A percentile compares a stretch with the other conserved stretches of the same genome.
Evolutionary conservation across 2,888 invertebrate species (phyloP).

Genomic region (Brachypterus glaber): DNA sequence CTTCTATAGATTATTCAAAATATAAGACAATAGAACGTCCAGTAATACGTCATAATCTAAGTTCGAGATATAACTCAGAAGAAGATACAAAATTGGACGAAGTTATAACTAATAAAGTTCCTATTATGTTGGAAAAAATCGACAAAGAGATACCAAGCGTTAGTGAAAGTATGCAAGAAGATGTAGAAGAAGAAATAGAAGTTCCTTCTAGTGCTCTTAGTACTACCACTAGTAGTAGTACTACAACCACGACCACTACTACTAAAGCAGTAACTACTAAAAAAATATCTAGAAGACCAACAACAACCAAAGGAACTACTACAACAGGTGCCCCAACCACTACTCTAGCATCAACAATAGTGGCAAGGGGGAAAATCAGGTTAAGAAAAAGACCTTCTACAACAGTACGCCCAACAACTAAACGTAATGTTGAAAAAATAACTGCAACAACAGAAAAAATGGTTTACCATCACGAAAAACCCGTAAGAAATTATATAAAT

Average conservation of each 20-base stretch:
- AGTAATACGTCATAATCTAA: constrained; percentile 23
- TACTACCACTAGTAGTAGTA: constrained; percentile 4
- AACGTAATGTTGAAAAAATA: constrained; percentile 9
- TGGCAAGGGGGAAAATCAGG: constrained; percentile 13
- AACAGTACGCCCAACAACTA: constrained; percentile 7
- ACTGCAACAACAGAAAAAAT: constrained; percentile 12
- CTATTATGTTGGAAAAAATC: constrained; percentile 13
- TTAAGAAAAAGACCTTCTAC: constrained; percentile 19
- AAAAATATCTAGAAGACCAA: neutral
- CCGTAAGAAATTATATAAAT: constrained; percentile 29
- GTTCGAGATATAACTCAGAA: constrained; percentile 28
- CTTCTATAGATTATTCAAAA: constrained; percentile 36
- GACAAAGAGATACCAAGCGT: constrained; percentile 10
- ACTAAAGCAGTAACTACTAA: constrained; percentile 4
- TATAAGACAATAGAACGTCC: constrained; percentile 37
- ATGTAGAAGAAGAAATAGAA: constrained; percentile 2
- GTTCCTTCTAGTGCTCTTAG: neutral
- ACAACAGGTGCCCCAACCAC: constrained; percentile 12
- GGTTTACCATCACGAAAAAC: constrained; percentile 14
- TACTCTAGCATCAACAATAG: constrained; percentile 10
- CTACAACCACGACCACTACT: constrained; percentile 10
- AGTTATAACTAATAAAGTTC: constrained; percentile 9
- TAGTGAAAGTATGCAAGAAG: constrained; percentile 14
- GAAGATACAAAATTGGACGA: constrained; percentile 14
- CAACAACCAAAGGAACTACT: neutral